Evolutionary conservation across 2,113 vertebrate genomes (phyloP).

Genomic region (Poeciliopsis turrubarensis): DNA sequence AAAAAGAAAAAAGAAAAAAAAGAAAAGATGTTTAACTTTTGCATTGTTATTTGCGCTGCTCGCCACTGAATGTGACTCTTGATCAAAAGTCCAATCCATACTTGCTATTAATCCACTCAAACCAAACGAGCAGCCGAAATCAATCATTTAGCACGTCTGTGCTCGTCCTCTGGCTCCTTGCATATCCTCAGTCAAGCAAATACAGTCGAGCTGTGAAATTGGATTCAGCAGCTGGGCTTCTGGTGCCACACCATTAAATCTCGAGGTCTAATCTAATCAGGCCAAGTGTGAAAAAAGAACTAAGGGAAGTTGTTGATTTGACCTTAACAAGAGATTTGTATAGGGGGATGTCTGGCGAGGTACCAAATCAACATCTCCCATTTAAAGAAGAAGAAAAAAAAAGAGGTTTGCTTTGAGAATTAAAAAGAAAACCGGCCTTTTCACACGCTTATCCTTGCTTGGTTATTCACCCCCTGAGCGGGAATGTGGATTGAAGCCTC

Average conservation of each 20-base stretch:
- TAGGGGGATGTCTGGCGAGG: slow-evolving; percentile 82
- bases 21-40: neutral
- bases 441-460: slow-evolving; percentile 76
- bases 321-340: slow-evolving; percentile 79
- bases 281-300: slow-evolving; percentile 79
- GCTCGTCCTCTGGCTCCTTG: slow-evolving; percentile 53
- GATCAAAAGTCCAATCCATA: slow-evolving; percentile 53
- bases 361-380: slow-evolving; percentile 79
- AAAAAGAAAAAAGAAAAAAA: too few species aligned
- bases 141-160: slow-evolving; percentile 63
- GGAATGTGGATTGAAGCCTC: slow-evolving; percentile 78
- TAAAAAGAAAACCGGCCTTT: slow-evolving; percentile 69
- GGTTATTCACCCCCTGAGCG: slow-evolving; percentile 58
- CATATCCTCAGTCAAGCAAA: slow-evolving; percentile 75
- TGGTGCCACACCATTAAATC: slow-evolving; percentile 64
- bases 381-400: slow-evolving; percentile 51
- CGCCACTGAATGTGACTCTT: slow-evolving; percentile 24
- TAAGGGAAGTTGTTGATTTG: slow-evolving; percentile 82
- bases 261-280: slow-evolving; percentile 82
- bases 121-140: slow-evolving; percentile 62
- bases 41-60: slow-evolving; percentile 23
- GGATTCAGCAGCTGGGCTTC: slow-evolving; percentile 45
- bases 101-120: slow-evolving; percentile 68
- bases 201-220: slow-evolving; percentile 63
- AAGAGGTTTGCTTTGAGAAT: slow-evolving; percentile 79